These are phyloP conservation scores for Tylochromis polylepis DNA, from an alignment of 2,113 vertebrate species.

Conservation along the genomic window DNA sequence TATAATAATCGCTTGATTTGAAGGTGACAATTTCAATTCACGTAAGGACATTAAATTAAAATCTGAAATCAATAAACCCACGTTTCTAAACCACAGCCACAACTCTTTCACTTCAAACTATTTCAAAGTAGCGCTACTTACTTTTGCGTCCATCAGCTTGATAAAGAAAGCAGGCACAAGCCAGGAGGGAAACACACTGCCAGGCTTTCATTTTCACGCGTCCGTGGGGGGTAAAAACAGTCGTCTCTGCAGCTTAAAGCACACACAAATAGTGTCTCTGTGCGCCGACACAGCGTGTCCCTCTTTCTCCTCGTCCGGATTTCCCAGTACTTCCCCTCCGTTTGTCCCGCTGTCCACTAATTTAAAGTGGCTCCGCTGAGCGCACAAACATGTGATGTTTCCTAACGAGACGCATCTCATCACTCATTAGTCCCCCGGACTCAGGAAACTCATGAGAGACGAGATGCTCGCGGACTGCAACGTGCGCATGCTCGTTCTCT, in stretches of 20 bases:
- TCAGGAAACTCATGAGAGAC: constrained; percentile 23
- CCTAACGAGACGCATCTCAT: constrained; percentile 71
- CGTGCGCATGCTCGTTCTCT: neutral
- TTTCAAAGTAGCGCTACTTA: constrained; percentile 46
- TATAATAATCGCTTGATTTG: neutral
- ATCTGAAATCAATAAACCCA: neutral
- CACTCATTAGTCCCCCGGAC: constrained; percentile 56
- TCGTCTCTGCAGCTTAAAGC: neutral
- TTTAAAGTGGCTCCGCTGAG: constrained; percentile 52
- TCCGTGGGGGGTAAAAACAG: neutral
- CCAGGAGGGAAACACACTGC: constrained; percentile 27
- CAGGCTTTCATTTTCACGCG: constrained; percentile 29
- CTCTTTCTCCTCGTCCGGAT: neutral
- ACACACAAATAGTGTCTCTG: neutral
- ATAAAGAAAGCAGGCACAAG: constrained; percentile 10
- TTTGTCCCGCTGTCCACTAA: constrained; percentile 9
- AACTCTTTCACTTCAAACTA: neutral
- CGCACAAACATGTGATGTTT: constrained; percentile 68
- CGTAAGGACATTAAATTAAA: neutral
- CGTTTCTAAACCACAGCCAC: neutral
- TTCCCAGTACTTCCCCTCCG: neutral
- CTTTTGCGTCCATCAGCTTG: constrained; percentile 59
- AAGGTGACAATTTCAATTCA: neutral
- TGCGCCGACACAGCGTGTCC: neutral
- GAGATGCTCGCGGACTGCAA: neutral